Conservation (phyloP, 2,888 invertebrate genomes). For the Ectobius pallidus region DNA sequence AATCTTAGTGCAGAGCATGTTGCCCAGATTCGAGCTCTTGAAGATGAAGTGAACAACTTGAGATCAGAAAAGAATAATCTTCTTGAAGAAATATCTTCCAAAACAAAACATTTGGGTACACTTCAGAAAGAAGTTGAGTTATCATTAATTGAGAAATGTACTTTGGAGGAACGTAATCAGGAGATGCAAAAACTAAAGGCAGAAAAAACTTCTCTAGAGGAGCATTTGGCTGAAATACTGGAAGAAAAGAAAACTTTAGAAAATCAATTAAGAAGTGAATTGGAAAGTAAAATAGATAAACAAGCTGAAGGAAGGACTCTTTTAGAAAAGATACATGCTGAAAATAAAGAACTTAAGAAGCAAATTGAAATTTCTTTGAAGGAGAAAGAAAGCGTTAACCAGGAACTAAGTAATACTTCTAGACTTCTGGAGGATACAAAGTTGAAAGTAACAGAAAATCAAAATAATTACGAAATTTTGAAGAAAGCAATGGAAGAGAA, state of each 20-base stretch:
- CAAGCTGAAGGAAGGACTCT: background rate
- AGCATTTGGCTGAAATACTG: background rate
- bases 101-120: background rate
- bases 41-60: constrained; percentile 38
- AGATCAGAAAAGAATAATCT: constrained; percentile 34
- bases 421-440: background rate
- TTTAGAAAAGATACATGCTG: background rate
- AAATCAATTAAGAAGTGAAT: background rate
- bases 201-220: constrained; percentile 35
- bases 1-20: background rate
- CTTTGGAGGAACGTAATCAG: constrained; percentile 46
- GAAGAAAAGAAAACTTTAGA: background rate
- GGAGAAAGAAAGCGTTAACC: background rate
- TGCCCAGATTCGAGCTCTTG: constrained; percentile 47
- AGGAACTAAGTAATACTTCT: background rate
- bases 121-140: constrained; percentile 42
- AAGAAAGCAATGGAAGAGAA: constrained; percentile 12
- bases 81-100: constrained; percentile 38
- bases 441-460: background rate
- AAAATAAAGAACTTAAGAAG: background rate
- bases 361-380: background rate
- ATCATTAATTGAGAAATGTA: no score
- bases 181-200: constrained; percentile 46
- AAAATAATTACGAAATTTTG: background rate
- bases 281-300: background rate